Evolutionary conservation across 37 sponge, comb jelly and placozoan genomes (phyloP), one percentile per base, ranked within the genome.

Genomic region (Petrosia ficiformis): DNA sequence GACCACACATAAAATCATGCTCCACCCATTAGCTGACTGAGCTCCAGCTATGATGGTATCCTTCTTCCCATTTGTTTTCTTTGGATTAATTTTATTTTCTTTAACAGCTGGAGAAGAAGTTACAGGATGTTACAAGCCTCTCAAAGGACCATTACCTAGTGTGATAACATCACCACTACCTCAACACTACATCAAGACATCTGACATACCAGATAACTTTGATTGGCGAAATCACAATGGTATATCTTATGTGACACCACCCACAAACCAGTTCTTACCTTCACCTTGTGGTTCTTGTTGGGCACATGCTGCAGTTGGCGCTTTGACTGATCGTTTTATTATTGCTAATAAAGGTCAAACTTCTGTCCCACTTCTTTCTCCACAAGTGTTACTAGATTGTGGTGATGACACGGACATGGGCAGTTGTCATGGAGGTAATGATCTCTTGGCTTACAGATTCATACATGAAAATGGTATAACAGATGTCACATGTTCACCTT

Each of bases 221-320:
- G 84, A 87, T 77, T 92, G 92, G 92, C 74, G 83, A 32, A 25
- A 33, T 21, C 72, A 78, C 6, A 84, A 85, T 73, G 76, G 81
- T 42, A 76, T 76, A 0, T 39, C 34, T 58, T 83, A 69, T 64
- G 84, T 92, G 54, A 70, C 84, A 1, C 72, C 74, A 14, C 78
- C 67, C 0, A 82, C 87, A 26, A 92, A 83, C 66, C 92, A 92
- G 76, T 79, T 87, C 64, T 65, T 86, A 1, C 92, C 92, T 40
- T 73, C 74, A 0, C 88, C 92, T 0, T 92, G 92, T 63, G 92
- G 92, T 48, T 73, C 78, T 33, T 92, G 92, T 57, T 92, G 92
- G 92, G 92, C 92, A 11, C 88, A 83, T 63, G 92, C 84, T 5
- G 25, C 88, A 33, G 59, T 65, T 30, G 92, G 92, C 30, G 88